Conservation (phyloP, 2,797 vertebrate species). For the Mormyrus hasselquistii region DNA sequence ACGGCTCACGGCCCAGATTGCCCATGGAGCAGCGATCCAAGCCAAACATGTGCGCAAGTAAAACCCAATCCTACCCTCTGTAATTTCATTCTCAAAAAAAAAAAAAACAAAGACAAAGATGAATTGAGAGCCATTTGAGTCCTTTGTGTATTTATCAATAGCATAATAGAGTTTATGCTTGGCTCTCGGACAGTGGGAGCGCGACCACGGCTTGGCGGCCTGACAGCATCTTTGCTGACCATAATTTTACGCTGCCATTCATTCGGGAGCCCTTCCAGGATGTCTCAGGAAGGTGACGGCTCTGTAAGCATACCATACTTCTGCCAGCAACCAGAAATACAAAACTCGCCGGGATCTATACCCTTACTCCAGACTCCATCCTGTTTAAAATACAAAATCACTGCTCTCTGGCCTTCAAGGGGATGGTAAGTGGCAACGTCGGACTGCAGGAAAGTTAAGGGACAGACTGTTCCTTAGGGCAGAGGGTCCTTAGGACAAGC, state of each 20-base stretch:
- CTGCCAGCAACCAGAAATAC: slow-evolving; percentile 30
- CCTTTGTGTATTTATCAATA: slow-evolving; percentile 30
- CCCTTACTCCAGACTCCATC: slow-evolving; percentile 15
- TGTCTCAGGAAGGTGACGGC: slow-evolving; percentile 25
- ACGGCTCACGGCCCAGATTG: slow-evolving; percentile 22
- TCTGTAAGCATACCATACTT: slow-evolving; percentile 31
- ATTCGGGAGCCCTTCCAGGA: slow-evolving; percentile 25
- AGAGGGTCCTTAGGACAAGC: background rate
- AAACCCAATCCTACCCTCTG: slow-evolving; percentile 28
- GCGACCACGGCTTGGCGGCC: background rate
- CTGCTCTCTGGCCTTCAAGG: slow-evolving; percentile 25
- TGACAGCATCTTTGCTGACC: slow-evolving; percentile 13
- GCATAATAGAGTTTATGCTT: slow-evolving; percentile 19
- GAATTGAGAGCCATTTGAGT: slow-evolving; percentile 18
- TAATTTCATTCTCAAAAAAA: slow-evolving; percentile 36
- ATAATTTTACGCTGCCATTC: slow-evolving; percentile 20
- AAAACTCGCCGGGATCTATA: slow-evolving; percentile 26
- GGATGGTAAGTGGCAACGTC: slow-evolving; percentile 21
- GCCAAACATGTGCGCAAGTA: slow-evolving; percentile 29
- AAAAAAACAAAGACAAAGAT: slow-evolving; percentile 16
- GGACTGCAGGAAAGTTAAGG: slow-evolving; percentile 9
- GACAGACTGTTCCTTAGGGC: slow-evolving; percentile 20
- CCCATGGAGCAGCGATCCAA: slow-evolving; percentile 29
- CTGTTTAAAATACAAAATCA: slow-evolving; percentile 21
- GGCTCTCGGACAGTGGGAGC: slow-evolving; percentile 12